Evolutionary conservation across 2,113 vertebrate species (phyloP), one percentile per base, ranked within the genome.

Genomic region (Spermophilus dauricus): DNA sequence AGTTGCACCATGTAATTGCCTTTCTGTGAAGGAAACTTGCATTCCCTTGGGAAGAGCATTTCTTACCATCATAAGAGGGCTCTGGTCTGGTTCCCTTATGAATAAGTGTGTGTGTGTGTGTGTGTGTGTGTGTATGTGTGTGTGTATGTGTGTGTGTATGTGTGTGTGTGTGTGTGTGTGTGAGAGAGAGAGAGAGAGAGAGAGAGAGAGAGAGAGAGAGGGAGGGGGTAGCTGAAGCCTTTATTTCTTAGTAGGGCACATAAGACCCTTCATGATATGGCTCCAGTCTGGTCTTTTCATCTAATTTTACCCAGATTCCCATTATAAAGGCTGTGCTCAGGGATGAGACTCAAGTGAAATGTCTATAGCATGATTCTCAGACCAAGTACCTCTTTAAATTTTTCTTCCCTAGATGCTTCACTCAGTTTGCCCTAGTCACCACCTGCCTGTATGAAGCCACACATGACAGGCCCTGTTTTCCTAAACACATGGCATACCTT

Each of bases 11-110:
- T n/a, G 32, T 42, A 82, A 56, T 83, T 83, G 17, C 11, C 1
- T 73, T 89, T 95, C 51, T 86, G 85, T 26, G 7, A 75, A 84
- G 42, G 12, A 93, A 97, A 86, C 4, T 70, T 92, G 69, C 20
- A 88, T 97, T 95, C 53, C 4, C 58, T 51, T 86, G 37, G 51
- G 73, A 85, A 93, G 45, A 48, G 6, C 16, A 76, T 93, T 88
- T 26, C 14, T 53, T 88, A 51, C 18, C 42, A 87, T 85, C 16
- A 2, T 45, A 61, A 83, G 4, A 81, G 30, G 24, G 17, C 22
- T 91, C 51, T 86, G 20, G 16, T 91, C 42, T 86, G 20, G 20
- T 61, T 78, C 32, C 16, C 63, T 17, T 42, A n/a, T 51, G 26
- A 34, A 26, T 73, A n/a, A 56, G 32, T 87, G 13, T 70, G 56